Evolutionary conservation across 2,113 vertebrate genomes (phyloP), one percentile per base, ranked within the genome.

Genomic region (Menidia beryllina): DNA sequence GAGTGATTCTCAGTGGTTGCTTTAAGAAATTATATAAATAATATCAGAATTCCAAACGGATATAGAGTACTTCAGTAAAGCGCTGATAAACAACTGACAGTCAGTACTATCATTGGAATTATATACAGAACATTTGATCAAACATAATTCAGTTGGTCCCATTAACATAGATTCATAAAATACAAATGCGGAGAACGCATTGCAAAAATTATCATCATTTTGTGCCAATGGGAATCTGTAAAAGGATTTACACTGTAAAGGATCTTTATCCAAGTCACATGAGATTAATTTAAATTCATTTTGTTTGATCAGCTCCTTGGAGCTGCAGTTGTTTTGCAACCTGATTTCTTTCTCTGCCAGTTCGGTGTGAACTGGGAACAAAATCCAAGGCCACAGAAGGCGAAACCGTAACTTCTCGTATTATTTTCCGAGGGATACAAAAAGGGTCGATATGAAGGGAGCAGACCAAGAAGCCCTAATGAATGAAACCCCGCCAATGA

Each of bases 41-140:
- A 39, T 50, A 48, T 77, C 63, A 50, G 27, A 47, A 34, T 34
- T 20, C 50, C 30, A 13, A 59, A 39, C 15, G 23, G 56, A 66
- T 25, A 51, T 6, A 19, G 23, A n/a, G 1, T 9, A 17, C 58
- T 47, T 48, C 27, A 59, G 43, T 2, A 21, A n/a, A 24, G 14
- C 48, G 3, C 13, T 8, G 7, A 39, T 39, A 39, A 39, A 12
- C 3, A 39, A 39, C 13, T 39, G 10, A 39, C 5, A 39, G 12
- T 39, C n/a, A n/a, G n/a, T n/a, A n/a, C n/a, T n/a, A n/a, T n/a
- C n/a, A n/a, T n/a, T n/a, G n/a, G n/a, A n/a, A n/a, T n/a, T n/a
- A n/a, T n/a, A n/a, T n/a, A n/a, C n/a, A n/a, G n/a, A n/a, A n/a
- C n/a, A n/a, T n/a, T n/a, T n/a, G n/a, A n/a, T n/a, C n/a, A n/a